Evolutionary conservation across 2,797 vertebrate species (phyloP).

Genomic region (Phalanger gymnotis): DNA sequence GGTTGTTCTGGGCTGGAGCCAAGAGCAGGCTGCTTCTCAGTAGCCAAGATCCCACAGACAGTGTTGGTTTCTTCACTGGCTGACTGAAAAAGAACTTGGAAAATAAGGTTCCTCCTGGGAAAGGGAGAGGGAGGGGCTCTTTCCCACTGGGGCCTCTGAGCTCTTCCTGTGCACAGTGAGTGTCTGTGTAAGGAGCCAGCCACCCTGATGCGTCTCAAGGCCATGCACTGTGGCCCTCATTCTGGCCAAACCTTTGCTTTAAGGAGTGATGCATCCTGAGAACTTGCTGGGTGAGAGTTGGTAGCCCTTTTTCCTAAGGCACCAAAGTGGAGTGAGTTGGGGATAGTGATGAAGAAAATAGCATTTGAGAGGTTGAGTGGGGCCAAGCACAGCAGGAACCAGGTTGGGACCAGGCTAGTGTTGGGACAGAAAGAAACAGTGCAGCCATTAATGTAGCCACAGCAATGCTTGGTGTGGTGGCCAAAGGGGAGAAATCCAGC

Average conservation of each 20-base stretch:
- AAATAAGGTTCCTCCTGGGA: not conserved
- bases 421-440: conserved; percentile 36
- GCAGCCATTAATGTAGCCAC: not conserved
- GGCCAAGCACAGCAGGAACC: not conserved
- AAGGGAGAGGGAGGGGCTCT: not conserved
- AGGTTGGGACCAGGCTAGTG: not conserved
- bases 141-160: not conserved
- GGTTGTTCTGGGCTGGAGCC: conserved; percentile 47
- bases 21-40: conserved; percentile 37
- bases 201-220: conserved; percentile 21
- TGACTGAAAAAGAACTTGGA: not conserved
- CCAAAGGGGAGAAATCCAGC: not conserved
- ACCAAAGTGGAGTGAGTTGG: not conserved
- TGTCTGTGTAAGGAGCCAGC: not conserved
- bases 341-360: not conserved
- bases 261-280: conserved; percentile 23
- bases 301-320: not conserved
- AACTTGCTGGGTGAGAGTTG: conserved; percentile 13
- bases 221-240: too few relatives aligned
- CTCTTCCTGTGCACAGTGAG: not conserved
- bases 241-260: too few relatives aligned
- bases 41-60: conserved; percentile 45
- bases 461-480: not conserved
- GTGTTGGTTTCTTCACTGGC: conserved; percentile 27
- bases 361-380: conserved; percentile 37